A percentile compares a stretch with the other conserved stretches of the same genome.
Conservation (phyloP, 1,140 invertebrate species). For the Drosophila kikkawai region DNA sequence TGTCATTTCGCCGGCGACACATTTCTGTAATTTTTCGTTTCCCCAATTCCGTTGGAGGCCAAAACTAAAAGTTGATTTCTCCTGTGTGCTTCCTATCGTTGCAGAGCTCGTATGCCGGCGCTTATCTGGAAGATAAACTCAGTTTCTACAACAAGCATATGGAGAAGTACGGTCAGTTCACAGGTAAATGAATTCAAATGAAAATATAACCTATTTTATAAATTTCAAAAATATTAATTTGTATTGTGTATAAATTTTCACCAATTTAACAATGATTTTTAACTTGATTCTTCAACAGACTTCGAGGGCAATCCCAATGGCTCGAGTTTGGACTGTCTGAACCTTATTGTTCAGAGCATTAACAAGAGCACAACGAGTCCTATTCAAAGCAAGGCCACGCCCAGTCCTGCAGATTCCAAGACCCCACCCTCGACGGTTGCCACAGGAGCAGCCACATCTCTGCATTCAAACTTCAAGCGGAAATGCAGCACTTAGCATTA, state of each 20-base stretch:
- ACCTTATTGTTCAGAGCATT: constrained; percentile 89
- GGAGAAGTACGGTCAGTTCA: constrained; percentile 76
- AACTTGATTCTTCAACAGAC: constrained; percentile 28
- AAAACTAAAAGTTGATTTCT: constrained; percentile 27
- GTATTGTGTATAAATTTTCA: neutral
- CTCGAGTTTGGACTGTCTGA: constrained; percentile 88
- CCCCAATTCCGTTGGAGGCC: constrained; percentile 37
- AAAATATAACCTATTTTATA: neutral
- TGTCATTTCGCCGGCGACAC: constrained; percentile 53
- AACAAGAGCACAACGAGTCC: constrained; percentile 76
- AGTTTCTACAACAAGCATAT: constrained; percentile 71
- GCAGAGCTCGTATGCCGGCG: constrained; percentile 82
- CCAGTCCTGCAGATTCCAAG: constrained; percentile 31
- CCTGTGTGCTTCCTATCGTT: constrained; percentile 24
- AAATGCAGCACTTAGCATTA: constrained; percentile 75
- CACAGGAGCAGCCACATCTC: constrained; percentile 30
- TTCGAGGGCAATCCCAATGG: constrained; percentile 73
- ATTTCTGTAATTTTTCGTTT: constrained; percentile 57
- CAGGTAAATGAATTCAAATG: constrained; percentile 59
- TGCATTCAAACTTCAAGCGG: constrained; percentile 76
- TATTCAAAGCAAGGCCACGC: constrained; percentile 24
- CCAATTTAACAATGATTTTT: neutral
- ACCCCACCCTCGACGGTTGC: constrained; percentile 12
- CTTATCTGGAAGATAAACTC: constrained; percentile 80
- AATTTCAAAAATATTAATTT: no score